Percentiles rank a stretch among this genome's conserved stretches.
Conservation (phyloP, 37 sponge, comb jelly and placozoan genomes). For the Geodia barretti region DNA sequence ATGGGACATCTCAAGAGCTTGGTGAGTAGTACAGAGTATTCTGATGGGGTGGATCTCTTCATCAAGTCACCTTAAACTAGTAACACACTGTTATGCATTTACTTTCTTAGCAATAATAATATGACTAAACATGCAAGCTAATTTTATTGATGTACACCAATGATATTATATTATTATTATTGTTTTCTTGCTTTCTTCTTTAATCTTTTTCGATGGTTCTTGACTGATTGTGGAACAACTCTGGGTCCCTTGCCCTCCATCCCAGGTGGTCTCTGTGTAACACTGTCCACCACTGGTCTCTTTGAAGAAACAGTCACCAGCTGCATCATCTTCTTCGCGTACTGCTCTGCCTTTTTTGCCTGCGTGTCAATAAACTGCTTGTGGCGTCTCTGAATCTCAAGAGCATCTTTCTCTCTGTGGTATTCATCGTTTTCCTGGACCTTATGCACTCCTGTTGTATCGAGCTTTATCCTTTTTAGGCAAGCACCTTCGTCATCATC, state of each 20-base stretch:
- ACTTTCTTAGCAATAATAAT: too few relatives aligned
- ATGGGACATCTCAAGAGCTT: constrained; percentile 20
- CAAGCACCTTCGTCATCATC: neutral
- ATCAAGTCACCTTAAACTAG: neutral
- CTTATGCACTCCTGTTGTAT: neutral
- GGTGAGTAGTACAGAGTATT: neutral
- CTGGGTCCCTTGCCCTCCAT: neutral
- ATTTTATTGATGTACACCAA: too few relatives aligned
- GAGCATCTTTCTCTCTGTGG: neutral
- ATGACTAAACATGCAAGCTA: too few relatives aligned
- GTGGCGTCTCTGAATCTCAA: neutral
- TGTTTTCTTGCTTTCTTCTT: constrained; percentile 1
- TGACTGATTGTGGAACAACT: neutral
- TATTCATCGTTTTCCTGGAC: neutral
- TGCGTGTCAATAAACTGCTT: neutral
- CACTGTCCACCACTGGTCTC: neutral
- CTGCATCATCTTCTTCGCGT: neutral
- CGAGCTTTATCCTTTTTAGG: neutral
- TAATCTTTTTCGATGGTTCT: neutral
- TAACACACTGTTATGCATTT: too few relatives aligned
- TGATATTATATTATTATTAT: too few relatives aligned
- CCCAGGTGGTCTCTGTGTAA: neutral
- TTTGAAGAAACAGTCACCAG: constrained; percentile 8
- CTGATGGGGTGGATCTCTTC: constrained; percentile 5
- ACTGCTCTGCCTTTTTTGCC: neutral